phyloP scores from a whole-genome alignment of 1,140 invertebrate species.

The Drosophila punjabiensis region DNA sequence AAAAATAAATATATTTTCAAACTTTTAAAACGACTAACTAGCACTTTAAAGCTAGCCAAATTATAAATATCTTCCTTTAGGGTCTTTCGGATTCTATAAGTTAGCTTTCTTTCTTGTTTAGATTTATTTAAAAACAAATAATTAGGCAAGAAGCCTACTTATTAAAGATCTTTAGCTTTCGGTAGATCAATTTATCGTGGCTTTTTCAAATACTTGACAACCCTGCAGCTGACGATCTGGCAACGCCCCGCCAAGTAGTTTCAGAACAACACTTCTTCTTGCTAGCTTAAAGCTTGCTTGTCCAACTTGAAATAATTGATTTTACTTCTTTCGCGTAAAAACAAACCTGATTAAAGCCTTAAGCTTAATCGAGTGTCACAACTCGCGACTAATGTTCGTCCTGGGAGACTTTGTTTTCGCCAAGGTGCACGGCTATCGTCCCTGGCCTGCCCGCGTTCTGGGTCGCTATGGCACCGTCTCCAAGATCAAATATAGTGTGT shows the following conservation, averaged over 20 bases:
- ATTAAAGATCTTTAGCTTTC: too few relatives aligned
- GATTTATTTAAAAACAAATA: too few relatives aligned
- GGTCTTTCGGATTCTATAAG: too few relatives aligned
- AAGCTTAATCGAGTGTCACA: neutral
- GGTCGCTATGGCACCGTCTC: neutral
- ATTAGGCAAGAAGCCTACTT: too few relatives aligned
- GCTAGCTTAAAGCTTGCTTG: neutral
- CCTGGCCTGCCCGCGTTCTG: conserved; percentile 62
- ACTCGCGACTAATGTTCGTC: neutral
- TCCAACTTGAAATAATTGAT: neutral
- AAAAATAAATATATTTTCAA: too few relatives aligned
- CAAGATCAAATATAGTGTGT: conserved; percentile 18
- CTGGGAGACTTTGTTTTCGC: conserved; percentile 66
- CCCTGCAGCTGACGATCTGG: neutral
- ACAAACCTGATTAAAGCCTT: neutral
- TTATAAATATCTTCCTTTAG: too few relatives aligned
- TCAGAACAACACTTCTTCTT: neutral
- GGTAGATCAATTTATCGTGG: too few relatives aligned
- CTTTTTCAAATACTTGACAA: neutral
- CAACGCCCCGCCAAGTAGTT: neutral
- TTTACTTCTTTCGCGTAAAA: neutral
- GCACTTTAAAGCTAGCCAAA: too few relatives aligned
- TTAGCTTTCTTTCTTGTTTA: too few relatives aligned
- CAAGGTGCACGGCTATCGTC: conserved; percentile 49
- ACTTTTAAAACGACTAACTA: too few relatives aligned